Evolutionary conservation across 1,140 invertebrate genomes (phyloP).

Genomic region (Homalodisca vitripennis): DNA sequence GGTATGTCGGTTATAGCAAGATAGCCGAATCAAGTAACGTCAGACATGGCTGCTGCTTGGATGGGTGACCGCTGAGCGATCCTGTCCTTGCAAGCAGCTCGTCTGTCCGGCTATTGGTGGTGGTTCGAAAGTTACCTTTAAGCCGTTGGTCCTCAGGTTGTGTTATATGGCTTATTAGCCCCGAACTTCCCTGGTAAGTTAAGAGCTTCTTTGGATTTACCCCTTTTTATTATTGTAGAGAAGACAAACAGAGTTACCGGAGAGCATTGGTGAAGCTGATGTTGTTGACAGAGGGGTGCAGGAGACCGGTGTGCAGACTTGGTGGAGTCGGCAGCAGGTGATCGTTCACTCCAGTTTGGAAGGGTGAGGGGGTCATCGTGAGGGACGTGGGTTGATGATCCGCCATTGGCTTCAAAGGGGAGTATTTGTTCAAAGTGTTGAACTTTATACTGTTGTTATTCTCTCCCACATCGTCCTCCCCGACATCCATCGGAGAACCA

Average conservation of each 20-base stretch:
- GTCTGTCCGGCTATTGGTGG: too few species aligned
- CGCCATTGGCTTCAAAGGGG: constrained; percentile 11
- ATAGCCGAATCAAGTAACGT: too few species aligned
- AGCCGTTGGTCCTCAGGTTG: too few species aligned
- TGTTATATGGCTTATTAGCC: too few species aligned
- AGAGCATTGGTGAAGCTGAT: constrained; percentile 41
- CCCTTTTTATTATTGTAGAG: too few species aligned
- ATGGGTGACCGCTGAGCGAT: too few species aligned
- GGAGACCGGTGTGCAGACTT: neutral
- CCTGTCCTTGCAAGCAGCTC: too few species aligned
- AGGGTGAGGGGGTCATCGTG: constrained; percentile 6
- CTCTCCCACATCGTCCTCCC: neutral
- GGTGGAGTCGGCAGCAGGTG: constrained; percentile 34
- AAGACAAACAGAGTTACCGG: neutral
- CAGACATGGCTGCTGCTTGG: too few species aligned
- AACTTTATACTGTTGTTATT: neutral
- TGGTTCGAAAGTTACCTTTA: too few species aligned
- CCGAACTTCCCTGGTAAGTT: too few species aligned
- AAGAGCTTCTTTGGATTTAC: too few species aligned
- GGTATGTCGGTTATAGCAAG: too few species aligned
- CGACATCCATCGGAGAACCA: constrained; percentile 28
- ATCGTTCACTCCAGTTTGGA: constrained; percentile 29
- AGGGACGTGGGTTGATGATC: neutral
- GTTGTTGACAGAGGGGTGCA: constrained; percentile 47
- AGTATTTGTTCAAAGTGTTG: constrained; percentile 23